phyloP scores from a whole-genome alignment of 2,113 vertebrate genomes.

The Nerophis ophidion region DNA sequence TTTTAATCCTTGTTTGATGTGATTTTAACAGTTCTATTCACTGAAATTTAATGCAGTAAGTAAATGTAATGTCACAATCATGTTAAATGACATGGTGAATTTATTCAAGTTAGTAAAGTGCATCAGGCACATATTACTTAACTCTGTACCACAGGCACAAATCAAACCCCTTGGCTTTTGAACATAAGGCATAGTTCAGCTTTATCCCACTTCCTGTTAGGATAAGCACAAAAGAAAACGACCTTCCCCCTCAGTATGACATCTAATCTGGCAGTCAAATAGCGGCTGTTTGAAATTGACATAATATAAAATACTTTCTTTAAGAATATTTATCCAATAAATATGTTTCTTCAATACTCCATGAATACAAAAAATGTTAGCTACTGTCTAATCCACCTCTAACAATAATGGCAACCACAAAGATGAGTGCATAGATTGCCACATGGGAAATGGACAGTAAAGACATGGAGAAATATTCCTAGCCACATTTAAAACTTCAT shows the following conservation, averaged over 20 bases:
- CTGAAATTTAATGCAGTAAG: not conserved
- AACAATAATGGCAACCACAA: constrained; percentile 14
- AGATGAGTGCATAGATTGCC: constrained; percentile 38
- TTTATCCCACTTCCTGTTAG: constrained; percentile 14
- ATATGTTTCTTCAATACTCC: constrained; percentile 48
- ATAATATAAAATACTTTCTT: constrained; percentile 41
- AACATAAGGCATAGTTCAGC: constrained; percentile 50
- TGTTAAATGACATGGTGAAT: constrained; percentile 26
- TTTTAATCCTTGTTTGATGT: too few species aligned
- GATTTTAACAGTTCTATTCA: not conserved
- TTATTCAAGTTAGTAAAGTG: constrained; percentile 54
- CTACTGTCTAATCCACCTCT: constrained; percentile 15
- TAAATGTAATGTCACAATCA: not conserved
- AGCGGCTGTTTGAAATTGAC: too few species aligned
- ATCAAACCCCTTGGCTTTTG: constrained; percentile 42
- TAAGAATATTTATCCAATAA: constrained; percentile 58
- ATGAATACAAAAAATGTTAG: constrained; percentile 55
- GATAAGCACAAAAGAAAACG: not conserved
- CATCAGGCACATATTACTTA: constrained; percentile 36
- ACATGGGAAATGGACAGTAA: not conserved
- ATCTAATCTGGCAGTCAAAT: constrained; percentile 12
- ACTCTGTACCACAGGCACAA: constrained; percentile 63
- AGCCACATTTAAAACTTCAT: constrained; percentile 9
- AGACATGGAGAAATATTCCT: not conserved
- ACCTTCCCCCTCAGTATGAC: constrained; percentile 17